These are phyloP conservation scores for Morinoia aosen DNA, from an alignment of 2,888 invertebrate species.

Conservation along the genomic window DNA sequence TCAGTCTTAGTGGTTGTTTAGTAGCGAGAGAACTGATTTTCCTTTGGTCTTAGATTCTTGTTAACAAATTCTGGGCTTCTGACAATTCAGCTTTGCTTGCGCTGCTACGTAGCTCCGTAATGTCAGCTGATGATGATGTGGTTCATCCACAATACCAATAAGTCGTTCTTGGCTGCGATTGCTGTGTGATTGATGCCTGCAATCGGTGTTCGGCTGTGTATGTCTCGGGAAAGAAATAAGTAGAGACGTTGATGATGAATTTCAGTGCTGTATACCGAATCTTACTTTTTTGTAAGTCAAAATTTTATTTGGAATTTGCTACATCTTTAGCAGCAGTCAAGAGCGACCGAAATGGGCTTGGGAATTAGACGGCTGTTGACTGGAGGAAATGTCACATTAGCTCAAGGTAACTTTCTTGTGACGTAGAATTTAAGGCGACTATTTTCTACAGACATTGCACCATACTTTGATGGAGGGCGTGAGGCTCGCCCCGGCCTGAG, in stretches of 20 bases:
- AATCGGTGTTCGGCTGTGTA: not conserved
- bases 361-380: not conserved
- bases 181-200: not conserved
- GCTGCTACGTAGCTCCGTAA: not conserved
- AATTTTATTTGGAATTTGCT: not conserved
- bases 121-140: not conserved
- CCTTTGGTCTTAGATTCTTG: not conserved
- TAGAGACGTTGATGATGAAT: not conserved
- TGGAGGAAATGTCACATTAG: not conserved
- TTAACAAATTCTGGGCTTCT: not conserved
- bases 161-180: not conserved
- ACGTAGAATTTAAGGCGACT: not conserved
- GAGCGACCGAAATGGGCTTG: not conserved
- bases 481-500: not conserved
- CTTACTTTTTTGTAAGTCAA: not conserved
- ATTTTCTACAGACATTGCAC: not conserved
- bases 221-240: not conserved
- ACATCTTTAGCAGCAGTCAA: not conserved
- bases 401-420: not conserved
- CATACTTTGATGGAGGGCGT: not conserved
- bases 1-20: not conserved
- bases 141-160: not conserved
- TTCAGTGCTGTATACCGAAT: not conserved
- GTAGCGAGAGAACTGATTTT: not conserved
- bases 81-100: not conserved